phyloP scores from a whole-genome alignment of 2,113 vertebrate genomes.

The Cyprinodon brontotheroides region DNA sequence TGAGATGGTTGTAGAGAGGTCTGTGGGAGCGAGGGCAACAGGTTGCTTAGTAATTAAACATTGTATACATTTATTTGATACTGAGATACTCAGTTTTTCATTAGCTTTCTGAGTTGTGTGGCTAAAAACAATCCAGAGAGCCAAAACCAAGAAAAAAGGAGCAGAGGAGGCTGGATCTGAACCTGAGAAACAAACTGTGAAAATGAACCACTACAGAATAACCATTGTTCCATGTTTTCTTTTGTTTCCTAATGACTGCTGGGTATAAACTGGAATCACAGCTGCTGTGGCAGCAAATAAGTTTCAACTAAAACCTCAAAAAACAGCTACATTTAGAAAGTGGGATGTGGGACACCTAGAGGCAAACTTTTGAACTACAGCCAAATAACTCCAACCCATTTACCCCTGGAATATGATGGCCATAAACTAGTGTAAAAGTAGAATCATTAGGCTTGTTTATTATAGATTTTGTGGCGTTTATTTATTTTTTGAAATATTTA shows the following conservation, averaged over 20 bases:
- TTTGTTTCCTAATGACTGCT: not conserved
- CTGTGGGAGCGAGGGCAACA: slow-evolving; percentile 29
- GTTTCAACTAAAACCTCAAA: not conserved
- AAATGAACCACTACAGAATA: not conserved
- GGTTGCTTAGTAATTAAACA: slow-evolving; percentile 32
- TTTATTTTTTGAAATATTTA: not conserved
- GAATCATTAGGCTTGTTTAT: not conserved
- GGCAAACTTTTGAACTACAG: not conserved
- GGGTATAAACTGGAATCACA: not conserved
- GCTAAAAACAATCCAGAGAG: not conserved
- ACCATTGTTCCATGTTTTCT: not conserved
- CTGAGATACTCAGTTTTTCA: slow-evolving; percentile 24
- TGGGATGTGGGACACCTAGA: not conserved
- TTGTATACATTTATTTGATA: slow-evolving; percentile 30
- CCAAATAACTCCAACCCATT: not conserved
- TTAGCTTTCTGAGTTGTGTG: slow-evolving; percentile 16
- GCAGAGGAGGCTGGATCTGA: not conserved
- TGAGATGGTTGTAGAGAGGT: not conserved
- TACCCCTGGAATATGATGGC: not conserved
- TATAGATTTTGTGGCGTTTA: not conserved
- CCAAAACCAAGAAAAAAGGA: slow-evolving; percentile 11
- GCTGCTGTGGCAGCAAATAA: not conserved
- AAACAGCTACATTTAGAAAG: not conserved
- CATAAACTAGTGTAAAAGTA: not conserved
- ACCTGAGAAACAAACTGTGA: not conserved